Evolutionary conservation across 1,140 invertebrate species (phyloP), one percentile per base, ranked within the genome.

Genomic region (Apocrypta bakeri): DNA sequence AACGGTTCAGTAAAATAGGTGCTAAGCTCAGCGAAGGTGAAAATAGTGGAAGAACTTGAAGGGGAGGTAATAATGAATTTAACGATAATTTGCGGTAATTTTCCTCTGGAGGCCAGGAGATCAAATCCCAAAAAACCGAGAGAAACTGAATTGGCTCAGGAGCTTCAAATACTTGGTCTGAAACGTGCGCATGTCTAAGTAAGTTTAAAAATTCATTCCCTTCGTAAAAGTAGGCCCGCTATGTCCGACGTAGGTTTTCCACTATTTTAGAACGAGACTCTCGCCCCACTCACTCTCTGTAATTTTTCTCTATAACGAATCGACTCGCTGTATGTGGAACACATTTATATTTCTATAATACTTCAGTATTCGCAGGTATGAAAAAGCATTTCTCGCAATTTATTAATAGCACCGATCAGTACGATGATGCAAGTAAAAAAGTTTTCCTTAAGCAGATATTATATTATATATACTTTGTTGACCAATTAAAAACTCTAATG

Each of bases 201-300:
- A 76, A 69, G 64, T 76, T 61, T 66, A 76, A 61, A 76, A 76
- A 82, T 82, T 82, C 76, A 82, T 71, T 33, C 17, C 73, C 64
- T 40, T 17, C 73, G 61, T 82, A 82, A 82, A 82, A 82, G 80
- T 82, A 73, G 61, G 21, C 64, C 7, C 8, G 63, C 56, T 61
- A 69, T 69, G 7, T 24, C 27, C 29, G 17, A n/a, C 21, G 40
- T 71, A 14, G 21, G n/a, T 69, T 68, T 76, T 75, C 11, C 42
- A 31, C 9, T 27, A 42, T 61, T 80, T 11, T 63, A 73, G 8
- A 14, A 9, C 9, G 6, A 25, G 12, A 48, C 37, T 21, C 24
- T 64, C 33, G 33, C 9, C 33, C 9, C 33, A 9, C 25, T 12
- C 11, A 17, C 27, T 42, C n/a, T 48, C 7, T 48, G n/a, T 48